A percentile compares a stretch with the other conserved stretches of the same genome.
Evolutionary conservation across 2,113 vertebrate genomes (phyloP).

Genomic region (Lampris incognitus): DNA sequence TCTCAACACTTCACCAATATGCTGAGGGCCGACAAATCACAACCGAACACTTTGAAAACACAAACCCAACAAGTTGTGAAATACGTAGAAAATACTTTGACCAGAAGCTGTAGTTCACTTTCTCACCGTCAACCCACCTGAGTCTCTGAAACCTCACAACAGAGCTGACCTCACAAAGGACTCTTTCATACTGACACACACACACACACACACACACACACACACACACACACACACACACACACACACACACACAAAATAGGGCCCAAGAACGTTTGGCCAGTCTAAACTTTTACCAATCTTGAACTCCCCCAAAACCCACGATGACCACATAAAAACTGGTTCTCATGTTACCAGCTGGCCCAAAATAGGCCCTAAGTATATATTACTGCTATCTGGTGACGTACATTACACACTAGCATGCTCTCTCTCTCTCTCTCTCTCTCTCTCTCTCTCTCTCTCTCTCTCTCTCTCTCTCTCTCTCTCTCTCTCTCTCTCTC

Average conservation of each 20-base stretch:
- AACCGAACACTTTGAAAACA: not conserved
- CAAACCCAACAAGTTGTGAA: constrained; percentile 38
- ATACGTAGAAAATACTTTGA: constrained; percentile 32
- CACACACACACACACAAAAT: not conserved
- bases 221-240: constrained; percentile 11
- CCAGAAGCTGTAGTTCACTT: constrained; percentile 34
- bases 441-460: constrained; percentile 28
- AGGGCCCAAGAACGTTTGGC: constrained; percentile 1
- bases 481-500: constrained; percentile 21
- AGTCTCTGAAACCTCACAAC: constrained; percentile 48
- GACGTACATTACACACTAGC: constrained; percentile 72
- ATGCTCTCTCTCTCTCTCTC: constrained; percentile 44
- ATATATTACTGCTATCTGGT: constrained; percentile 73
- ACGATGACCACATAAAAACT: constrained; percentile 72
- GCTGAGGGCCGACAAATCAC: too few species aligned
- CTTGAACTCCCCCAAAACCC: constrained; percentile 72
- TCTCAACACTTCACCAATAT: too few species aligned
- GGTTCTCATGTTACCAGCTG: constrained; percentile 75
- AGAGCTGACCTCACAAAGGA: constrained; percentile 64
- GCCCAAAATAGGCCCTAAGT: constrained; percentile 76
- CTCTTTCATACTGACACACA: constrained; percentile 59
- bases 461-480: constrained; percentile 27
- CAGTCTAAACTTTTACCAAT: constrained; percentile 69
- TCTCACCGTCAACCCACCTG: constrained; percentile 40
- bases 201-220: constrained; percentile 7